Evolutionary conservation across 2,797 vertebrate species (phyloP).

Genomic region (Oreochromis mossambicus): DNA sequence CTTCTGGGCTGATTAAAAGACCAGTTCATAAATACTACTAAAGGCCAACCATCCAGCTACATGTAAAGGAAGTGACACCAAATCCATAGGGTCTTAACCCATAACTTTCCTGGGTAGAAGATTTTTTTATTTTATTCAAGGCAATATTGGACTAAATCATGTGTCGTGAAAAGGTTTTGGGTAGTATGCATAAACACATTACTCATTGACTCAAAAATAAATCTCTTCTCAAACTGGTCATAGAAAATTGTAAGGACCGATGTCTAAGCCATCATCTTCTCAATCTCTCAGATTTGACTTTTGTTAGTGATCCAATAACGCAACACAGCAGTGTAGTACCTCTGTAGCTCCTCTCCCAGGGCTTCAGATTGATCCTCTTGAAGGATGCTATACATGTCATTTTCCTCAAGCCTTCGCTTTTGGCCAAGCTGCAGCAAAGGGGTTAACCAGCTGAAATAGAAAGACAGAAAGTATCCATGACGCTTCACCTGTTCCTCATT

Average conservation of each 20-base stretch:
- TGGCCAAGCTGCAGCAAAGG: conserved; percentile 81
- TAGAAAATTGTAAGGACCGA: not conserved
- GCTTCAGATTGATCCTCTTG: conserved; percentile 36
- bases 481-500: not conserved
- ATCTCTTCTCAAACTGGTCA: not conserved
- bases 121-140: not conserved
- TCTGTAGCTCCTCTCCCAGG: conserved; percentile 72
- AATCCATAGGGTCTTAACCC: not conserved
- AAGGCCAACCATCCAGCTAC: not conserved
- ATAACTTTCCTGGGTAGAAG: not conserved
- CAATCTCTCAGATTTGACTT: not conserved
- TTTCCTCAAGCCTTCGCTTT: conserved; percentile 81
- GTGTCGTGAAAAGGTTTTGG: not conserved
- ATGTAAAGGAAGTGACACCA: not conserved
- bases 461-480: not conserved
- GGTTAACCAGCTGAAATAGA: conserved; percentile 79
- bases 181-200: not conserved
- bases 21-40: not conserved
- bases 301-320: not conserved
- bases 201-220: not conserved
- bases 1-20: not conserved
- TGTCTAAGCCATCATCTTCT: not conserved
- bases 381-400: conserved; percentile 83
- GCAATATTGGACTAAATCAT: not conserved
- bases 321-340: conserved; percentile 55